A percentile compares a stretch with the other conserved stretches of the same genome.
Evolutionary conservation across 2,888 invertebrate genomes (phyloP).

Genomic region (Nemurella pictetii): DNA sequence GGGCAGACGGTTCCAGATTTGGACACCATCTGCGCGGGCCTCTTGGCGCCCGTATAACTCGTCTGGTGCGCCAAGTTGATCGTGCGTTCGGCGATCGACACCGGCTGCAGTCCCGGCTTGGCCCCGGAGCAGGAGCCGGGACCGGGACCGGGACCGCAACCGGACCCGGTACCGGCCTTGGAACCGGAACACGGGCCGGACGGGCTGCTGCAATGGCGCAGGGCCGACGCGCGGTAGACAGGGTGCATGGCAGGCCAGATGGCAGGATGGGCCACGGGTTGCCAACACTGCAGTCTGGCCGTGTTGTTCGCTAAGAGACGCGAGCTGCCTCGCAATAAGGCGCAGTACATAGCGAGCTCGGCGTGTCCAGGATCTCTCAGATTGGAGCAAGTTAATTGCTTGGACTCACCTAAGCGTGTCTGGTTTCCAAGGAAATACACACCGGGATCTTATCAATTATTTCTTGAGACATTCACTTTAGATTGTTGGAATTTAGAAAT

Average conservation of each 20-base stretch:
- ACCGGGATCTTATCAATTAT: too few relatives aligned
- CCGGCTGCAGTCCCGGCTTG: not conserved
- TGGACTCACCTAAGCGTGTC: too few relatives aligned
- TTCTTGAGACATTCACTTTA: too few relatives aligned
- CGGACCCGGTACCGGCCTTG: too few relatives aligned
- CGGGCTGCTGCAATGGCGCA: not conserved
- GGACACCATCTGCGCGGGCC: not conserved
- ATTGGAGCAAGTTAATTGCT: too few relatives aligned
- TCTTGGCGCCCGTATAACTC: not conserved
- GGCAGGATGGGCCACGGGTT: not conserved
- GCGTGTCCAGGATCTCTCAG: too few relatives aligned
- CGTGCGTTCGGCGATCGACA: slow-evolving; percentile 17
- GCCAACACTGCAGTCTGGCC: not conserved
- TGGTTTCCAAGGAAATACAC: too few relatives aligned
- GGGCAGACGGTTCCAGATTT: not conserved
- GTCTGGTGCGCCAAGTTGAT: slow-evolving; percentile 39
- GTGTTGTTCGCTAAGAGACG: not conserved
- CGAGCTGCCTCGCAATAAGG: not conserved
- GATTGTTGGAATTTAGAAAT: too few relatives aligned
- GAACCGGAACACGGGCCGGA: not conserved
- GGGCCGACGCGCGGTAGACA: not conserved
- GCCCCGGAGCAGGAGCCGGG: not conserved
- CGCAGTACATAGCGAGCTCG: not conserved
- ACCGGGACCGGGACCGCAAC: too few relatives aligned
- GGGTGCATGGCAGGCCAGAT: not conserved